Conservation (phyloP, 2,888 invertebrate genomes). For the Ptychoptera albimana region DNA sequence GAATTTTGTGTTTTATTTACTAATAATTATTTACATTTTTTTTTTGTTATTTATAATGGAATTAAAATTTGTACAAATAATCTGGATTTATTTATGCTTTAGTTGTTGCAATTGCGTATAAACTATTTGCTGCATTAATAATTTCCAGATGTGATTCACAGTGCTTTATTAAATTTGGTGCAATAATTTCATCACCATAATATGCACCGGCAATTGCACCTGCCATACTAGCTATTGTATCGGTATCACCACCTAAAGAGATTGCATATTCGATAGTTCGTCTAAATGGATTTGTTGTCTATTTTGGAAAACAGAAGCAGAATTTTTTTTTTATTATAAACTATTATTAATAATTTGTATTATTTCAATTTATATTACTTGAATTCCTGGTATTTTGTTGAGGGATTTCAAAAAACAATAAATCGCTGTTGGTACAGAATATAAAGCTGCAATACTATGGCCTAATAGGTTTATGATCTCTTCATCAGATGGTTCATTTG, state of each 20-base stretch:
- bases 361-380: conserved; percentile 28
- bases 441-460: conserved; percentile 43
- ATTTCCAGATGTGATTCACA: conserved; percentile 43
- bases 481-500: conserved; percentile 28
- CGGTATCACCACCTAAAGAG: conserved; percentile 58
- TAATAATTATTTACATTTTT: too few relatives aligned
- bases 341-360: background rate
- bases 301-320: conserved; percentile 17
- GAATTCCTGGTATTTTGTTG: conserved; percentile 32
- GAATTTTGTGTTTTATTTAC: too few relatives aligned
- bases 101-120: conserved; percentile 13
- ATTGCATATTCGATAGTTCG: conserved; percentile 53
- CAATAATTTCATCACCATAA: conserved; percentile 41
- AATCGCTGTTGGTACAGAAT: conserved; percentile 56
- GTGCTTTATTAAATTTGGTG: conserved; percentile 33
- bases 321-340: background rate
- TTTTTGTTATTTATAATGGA: too few relatives aligned
- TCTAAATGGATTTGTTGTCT: conserved; percentile 41
- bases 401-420: conserved; percentile 46
- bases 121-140: conserved; percentile 34
- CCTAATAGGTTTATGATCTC: conserved; percentile 40
- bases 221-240: conserved; percentile 62
- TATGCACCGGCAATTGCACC: conserved; percentile 53
- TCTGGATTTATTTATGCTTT: too few relatives aligned
- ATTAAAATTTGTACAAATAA: too few relatives aligned